Evolutionary conservation across 2,113 vertebrate species (phyloP), one percentile per base, ranked within the genome.

Genomic region (Catagonus wagneri): DNA sequence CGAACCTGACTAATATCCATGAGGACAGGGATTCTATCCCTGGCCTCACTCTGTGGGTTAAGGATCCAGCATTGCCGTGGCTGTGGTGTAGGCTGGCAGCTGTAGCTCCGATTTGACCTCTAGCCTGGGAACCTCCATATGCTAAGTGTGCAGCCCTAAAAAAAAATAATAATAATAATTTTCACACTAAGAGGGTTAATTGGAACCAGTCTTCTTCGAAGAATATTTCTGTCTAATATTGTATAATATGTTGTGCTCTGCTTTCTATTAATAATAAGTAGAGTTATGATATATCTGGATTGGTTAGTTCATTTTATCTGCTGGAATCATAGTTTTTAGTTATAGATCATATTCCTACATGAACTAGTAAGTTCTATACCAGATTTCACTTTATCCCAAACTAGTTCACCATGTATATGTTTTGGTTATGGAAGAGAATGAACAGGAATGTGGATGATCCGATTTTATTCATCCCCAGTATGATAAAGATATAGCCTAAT

Each of bases 271-370:
- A 34, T 75, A 60, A 17, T 29, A 87, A 58, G 16, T 66, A 84
- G 9, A 66, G 39, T 60, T 71, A 76, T 69, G 22, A 80, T 34
- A 36, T 52, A 83, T 60, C 44, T 84, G 34, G 14, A 14, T 89
- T 58, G 60, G 3, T 66, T 66, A 83, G 60, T 39, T 36, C 68
- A 83, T 39, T 65, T 93, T 90, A 34, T 71, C 61, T 86, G 2
- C 75, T 78, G 36, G 71, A 75, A 68, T 89, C 60, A 58, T 88
- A 32, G 39, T 88, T 44, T 90, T 94, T 65, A 65, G 20, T 83
- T 80, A 69, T 52, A 23, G 32, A 11, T 65, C 25, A 75, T 84
- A 58, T 93, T 79, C n/a, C 20, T 69, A 32, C 36, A 68, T 84
- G 12, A 94, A 68, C 20, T 86, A 8, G 6, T 36, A 69, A 88